Base-by-base conservation (phyloP, 2,888 invertebrate species). In the Dicyrtoma fusca region DNA sequence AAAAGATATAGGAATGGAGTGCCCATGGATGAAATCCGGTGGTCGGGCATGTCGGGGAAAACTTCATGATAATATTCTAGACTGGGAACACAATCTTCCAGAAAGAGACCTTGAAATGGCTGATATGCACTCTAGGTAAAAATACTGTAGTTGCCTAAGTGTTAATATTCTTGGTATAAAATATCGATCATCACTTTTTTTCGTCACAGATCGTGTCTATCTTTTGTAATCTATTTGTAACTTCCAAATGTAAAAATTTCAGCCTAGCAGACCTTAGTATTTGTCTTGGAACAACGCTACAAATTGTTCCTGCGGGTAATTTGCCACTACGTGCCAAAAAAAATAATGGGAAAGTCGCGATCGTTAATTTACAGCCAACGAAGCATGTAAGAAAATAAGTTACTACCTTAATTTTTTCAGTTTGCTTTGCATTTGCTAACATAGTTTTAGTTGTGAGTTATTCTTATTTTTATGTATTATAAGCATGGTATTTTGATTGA, bases 341-440 rank as follows among this genome's bases (percentile, higher is more conserved):
- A 83, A 91, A 91, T 83, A 91, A 90, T 25, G 97, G 97, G 3
- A 91, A 91, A 83, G 85, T 99, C 68, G 94, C 93, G 19, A 94
- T 98, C 81, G 92, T 97, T 77, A 99, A 99, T 85, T 86, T 99
- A 69, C 99, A 99, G 83, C 91, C 93, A n/a, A 99, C 98, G 2
- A 97, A 97, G 87, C 94, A 96, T 86, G 95, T 94, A 86, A 87
- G 88, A 34, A 96, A 86, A 95, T 94, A 86, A 87, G 88, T 19
- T 21, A 13, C 25, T 25, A 26, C 42, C 59, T 51, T 23, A 19
- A 61, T 45, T 69, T 34, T 44, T 17, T 13, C 42, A 49, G 25
- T n/a, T 13, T 13, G 4, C n/a, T 26, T 62, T 53, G 1, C 45
- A 26, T 23, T 53, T 21, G 26, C 45, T 53, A 45, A 17, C 19